Evolutionary conservation across 2,113 vertebrate species (phyloP), one percentile per base, ranked within the genome.

Genomic region (Brachionichthys hirsutus): DNA sequence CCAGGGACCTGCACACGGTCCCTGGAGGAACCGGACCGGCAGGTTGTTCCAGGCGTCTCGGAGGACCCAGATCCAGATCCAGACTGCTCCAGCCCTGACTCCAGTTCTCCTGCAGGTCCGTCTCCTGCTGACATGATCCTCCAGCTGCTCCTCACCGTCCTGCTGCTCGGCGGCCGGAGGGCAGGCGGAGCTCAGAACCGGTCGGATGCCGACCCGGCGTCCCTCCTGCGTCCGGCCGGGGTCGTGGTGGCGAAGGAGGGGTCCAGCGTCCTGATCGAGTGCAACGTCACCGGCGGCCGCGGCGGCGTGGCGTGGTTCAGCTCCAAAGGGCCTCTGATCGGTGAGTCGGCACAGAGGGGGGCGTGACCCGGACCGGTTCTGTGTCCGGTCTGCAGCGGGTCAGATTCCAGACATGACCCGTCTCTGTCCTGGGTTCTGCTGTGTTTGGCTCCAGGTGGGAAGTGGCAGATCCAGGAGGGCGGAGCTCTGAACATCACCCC

Each of bases 231-330:
- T 45, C 79, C 80, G 54, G 49, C 62, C 51, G 78, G 56, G 54
- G 73, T 87, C 73, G 52, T 95, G 24, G 92, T 94, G 81, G 94
- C 81, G 55, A 94, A 90, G 84, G 96, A 98, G 66, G 96, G 96
- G 11, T 81, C 87, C 65, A 92, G 86, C 58, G n/a, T 77, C n/a
- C 78, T 94, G 20, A 89, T 98, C 9, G 78, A 90, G 76, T 98
- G 96, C 81, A 94, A 94, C 62, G 89, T 94, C 66, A 94, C 92
- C 1, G 74, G 68, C 56, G 68, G 41, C 72, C 73, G 70, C 4
- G 62, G 87, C 35, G 82, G 84, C 22, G 62, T 97, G n/a, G 74
- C 66, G 68, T 98, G 96, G 95, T 96, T 90, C 81, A 95, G 94
- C 81, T 93, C 95, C 12, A 94, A 92, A 85, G 94, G 94, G 56